Conservation (phyloP, 1,140 invertebrate genomes). For the Parasteatoda tepidariorum region DNA sequence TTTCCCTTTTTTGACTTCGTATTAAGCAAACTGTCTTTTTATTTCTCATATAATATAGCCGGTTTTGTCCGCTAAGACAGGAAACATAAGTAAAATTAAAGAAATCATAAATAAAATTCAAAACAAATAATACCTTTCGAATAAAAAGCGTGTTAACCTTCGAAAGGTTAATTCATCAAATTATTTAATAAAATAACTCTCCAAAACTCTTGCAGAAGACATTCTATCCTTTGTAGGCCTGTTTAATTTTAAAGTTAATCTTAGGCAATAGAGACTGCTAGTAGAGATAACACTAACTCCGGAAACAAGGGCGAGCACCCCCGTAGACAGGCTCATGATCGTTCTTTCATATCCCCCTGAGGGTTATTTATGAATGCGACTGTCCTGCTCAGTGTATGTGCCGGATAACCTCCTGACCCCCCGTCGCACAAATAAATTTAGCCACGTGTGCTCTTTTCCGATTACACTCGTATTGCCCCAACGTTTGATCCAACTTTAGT, state of each 20-base stretch:
- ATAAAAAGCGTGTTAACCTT: too few species aligned
- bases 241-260: not conserved
- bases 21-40: too few species aligned
- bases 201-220: too few species aligned
- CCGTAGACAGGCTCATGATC: constrained; percentile 11
- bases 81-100: too few species aligned
- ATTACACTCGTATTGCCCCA: not conserved
- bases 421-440: constrained; percentile 43
- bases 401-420: constrained; percentile 21
- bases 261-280: not conserved
- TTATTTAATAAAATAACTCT: too few species aligned
- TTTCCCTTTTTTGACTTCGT: too few species aligned
- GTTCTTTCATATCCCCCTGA: constrained; percentile 9
- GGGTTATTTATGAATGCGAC: constrained; percentile 52
- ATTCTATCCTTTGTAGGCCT: not conserved
- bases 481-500: constrained; percentile 21
- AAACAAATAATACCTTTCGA: too few species aligned
- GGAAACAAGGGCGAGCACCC: not conserved
- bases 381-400: constrained; percentile 32
- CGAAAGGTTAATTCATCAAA: too few species aligned
- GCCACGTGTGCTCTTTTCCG: constrained; percentile 30
- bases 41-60: too few species aligned
- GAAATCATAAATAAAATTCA: too few species aligned
- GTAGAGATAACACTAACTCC: not conserved
- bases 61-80: too few species aligned